A percentile compares a stretch with the other conserved stretches of the same genome.
Evolutionary conservation across 2,888 invertebrate species (phyloP).

Genomic region (Idaea straminata): DNA sequence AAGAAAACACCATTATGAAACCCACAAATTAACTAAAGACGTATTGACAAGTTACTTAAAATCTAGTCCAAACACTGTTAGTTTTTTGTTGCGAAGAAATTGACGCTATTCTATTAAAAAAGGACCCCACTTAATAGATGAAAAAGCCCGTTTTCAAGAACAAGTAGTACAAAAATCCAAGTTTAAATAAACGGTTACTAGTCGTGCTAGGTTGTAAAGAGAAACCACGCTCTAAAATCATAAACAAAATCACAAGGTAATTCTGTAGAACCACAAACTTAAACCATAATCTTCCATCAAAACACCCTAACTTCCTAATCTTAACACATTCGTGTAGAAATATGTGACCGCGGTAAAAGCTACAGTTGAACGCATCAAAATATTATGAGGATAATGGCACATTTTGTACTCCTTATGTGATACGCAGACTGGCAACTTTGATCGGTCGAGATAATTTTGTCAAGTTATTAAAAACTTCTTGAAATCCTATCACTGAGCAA

Average conservation of each 20-base stretch:
- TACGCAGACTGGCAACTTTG: not conserved
- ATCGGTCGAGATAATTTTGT: slow-evolving; percentile 12
- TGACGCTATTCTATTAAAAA: too few species aligned
- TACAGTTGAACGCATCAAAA: slow-evolving; percentile 12
- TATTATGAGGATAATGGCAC: slow-evolving; percentile 5
- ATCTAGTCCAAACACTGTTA: too few species aligned
- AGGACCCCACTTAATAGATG: too few species aligned
- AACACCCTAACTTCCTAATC: slow-evolving; percentile 1
- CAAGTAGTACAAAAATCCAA: not conserved
- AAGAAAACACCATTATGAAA: too few species aligned
- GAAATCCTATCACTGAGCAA: too few species aligned
- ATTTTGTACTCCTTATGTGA: not conserved
- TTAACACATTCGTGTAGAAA: not conserved
- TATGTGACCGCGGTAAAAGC: slow-evolving; percentile 7
- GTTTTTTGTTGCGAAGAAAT: too few species aligned
- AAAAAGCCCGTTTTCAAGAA: too few species aligned
- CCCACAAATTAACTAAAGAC: too few species aligned
- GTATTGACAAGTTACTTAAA: too few species aligned
- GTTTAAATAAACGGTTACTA: not conserved
- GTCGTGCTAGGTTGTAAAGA: not conserved
- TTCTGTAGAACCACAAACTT: not conserved
- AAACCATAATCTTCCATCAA: not conserved
- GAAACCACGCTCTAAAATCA: not conserved
- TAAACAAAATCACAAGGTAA: not conserved
- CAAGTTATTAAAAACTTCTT: too few species aligned